These are phyloP conservation scores for Aythya baeri DNA, from an alignment of 2,113 vertebrate genomes.

Conservation along the genomic window DNA sequence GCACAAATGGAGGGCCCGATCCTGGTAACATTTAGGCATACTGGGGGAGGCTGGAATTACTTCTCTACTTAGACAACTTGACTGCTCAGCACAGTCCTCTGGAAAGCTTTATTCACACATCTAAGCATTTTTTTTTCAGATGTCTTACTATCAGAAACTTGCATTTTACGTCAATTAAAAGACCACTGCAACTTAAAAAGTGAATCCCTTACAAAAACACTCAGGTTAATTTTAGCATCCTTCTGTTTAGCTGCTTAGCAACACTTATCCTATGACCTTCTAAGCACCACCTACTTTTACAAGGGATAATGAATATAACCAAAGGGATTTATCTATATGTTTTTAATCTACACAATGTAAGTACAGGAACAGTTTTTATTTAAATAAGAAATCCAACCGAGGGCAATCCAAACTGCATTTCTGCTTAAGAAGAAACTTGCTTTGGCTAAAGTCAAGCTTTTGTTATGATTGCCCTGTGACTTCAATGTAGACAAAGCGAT, in stretches of 20 bases:
- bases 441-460: neutral
- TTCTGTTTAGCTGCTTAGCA: conserved; percentile 88
- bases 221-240: conserved; percentile 87
- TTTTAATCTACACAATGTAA: conserved; percentile 48
- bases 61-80: neutral
- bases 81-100: neutral
- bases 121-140: neutral
- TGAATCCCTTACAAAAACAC: conserved; percentile 74
- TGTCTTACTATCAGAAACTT: neutral
- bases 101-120: neutral
- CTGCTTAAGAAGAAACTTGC: conserved; percentile 9
- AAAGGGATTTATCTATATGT: conserved; percentile 73
- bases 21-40: neutral
- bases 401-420: conserved; percentile 1
- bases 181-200: conserved; percentile 54
- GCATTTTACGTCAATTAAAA: neutral
- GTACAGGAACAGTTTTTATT: neutral
- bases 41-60: neutral
- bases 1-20: neutral
- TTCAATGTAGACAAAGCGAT: neutral
- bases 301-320: conserved; percentile 83
- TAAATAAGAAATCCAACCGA: neutral
- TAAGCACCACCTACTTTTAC: conserved; percentile 85
- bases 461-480: neutral
- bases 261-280: conserved; percentile 88